Evolutionary conservation across 2,113 vertebrate genomes (phyloP).

Genomic region (Vireo altiloquus): DNA sequence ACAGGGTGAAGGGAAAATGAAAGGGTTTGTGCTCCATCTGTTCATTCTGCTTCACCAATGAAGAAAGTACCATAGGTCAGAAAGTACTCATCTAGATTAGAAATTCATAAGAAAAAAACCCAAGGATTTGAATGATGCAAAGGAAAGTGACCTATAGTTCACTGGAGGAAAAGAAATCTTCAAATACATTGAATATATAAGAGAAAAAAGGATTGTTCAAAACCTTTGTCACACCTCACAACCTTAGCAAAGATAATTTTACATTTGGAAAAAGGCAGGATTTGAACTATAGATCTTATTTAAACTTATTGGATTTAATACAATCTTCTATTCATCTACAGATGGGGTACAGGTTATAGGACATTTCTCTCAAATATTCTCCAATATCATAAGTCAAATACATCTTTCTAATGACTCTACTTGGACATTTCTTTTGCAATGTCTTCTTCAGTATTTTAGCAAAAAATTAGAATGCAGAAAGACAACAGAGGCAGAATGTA

Average conservation of each 20-base stretch:
- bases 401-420: background rate
- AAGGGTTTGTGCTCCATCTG: background rate
- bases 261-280: background rate
- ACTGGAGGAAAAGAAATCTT: background rate
- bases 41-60: background rate
- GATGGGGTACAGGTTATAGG: background rate
- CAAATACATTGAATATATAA: background rate
- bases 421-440: background rate
- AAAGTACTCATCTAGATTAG: background rate
- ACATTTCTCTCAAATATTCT: background rate
- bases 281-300: background rate
- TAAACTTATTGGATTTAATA: background rate
- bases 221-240: background rate
- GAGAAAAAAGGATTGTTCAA: background rate
- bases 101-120: background rate
- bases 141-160: background rate
- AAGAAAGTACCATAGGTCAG: background rate
- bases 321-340: background rate
- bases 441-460: background rate
- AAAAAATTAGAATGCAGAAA: background rate
- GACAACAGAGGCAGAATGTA: conserved; percentile 61
- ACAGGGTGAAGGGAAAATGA: background rate
- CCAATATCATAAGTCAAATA: background rate
- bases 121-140: background rate
- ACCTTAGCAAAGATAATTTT: background rate